These are phyloP conservation scores for Melanaphis sacchari DNA, from an alignment of 1,140 invertebrate genomes.

Conservation along the genomic window DNA sequence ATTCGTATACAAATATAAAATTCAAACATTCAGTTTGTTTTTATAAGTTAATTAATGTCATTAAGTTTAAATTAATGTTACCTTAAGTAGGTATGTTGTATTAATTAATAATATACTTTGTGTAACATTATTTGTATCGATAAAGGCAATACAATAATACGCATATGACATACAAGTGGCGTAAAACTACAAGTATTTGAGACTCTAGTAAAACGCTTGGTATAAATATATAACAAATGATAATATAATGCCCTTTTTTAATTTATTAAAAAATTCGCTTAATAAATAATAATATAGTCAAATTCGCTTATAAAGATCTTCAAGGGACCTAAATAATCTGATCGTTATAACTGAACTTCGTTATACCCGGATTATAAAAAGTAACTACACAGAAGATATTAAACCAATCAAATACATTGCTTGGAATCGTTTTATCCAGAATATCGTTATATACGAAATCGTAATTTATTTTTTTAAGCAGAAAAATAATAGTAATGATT, in stretches of 20 bases:
- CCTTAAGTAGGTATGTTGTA: neutral
- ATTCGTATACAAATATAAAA: neutral
- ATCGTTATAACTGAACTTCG: no score
- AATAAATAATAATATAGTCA: neutral
- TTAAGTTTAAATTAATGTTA: neutral
- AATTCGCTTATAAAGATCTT: no score
- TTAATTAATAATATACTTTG: neutral
- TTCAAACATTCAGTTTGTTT: neutral
- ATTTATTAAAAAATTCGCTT: neutral
- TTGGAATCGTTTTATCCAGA: no score
- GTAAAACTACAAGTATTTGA: neutral
- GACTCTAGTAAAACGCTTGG: neutral
- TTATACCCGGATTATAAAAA: no score
- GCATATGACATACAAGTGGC: neutral
- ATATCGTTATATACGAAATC: no score
- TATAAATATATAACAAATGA: neutral
- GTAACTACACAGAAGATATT: no score
- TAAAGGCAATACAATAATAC: no score
- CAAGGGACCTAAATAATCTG: no score
- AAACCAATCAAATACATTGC: no score
- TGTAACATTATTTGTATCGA: neutral
- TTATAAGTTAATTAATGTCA: neutral
- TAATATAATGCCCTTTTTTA: neutral
- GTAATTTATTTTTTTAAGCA: no score
- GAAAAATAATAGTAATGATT: neutral